Evolutionary conservation across 2,113 vertebrate species (phyloP), one percentile per base, ranked within the genome.

Genomic region (Pedetes capensis): DNA sequence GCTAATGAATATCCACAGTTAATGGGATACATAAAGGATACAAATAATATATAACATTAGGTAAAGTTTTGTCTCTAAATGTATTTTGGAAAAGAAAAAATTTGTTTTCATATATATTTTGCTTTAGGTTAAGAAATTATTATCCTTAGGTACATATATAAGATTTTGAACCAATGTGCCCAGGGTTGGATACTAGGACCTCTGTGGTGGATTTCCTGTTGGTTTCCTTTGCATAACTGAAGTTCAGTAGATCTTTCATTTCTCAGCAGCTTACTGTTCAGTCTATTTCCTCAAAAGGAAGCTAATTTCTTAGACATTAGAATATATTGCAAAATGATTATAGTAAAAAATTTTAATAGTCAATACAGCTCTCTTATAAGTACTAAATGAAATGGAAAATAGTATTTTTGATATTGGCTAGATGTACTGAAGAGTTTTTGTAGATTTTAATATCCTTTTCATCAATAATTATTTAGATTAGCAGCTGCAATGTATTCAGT

Each of bases 381-480:
- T 89, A 37, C 59, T 75, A 75, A 69, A 72, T 51, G 5, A 93
- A 87, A 37, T 18, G 4, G 18, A 95, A 82, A 29, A 4, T 42
- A 64, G 6, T 71, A 83, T 89, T 93, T 78, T 42, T 57, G 16
- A 72, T 85, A 57, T 39, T 79, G 18, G 12, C 39, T 71, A 61
- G 18, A 14, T 47, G 0, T 49, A 71, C 39, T 23, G 10, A 55
- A 91, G n/a, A 87, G 11, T 14, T 80, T 63, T 87, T 76, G 32
- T 8, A 12, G 82, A 74, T 87, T 69, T 75, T 34, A 91, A 1
- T 44, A 80, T 71, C 12, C 14, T 95, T 6, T 53, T 69, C 13
- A 94, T 64, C 14, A 64, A 53, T 72, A 93, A 47, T 94, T 87
- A 87, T 80, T 92, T 49, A 79, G 37, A 39, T 61, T 57, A n/a